Percentiles rank a stretch among this genome's conserved stretches.
Evolutionary conservation across 2,113 vertebrate species (phyloP).

Genomic region (Ahaetulla prasina): DNA sequence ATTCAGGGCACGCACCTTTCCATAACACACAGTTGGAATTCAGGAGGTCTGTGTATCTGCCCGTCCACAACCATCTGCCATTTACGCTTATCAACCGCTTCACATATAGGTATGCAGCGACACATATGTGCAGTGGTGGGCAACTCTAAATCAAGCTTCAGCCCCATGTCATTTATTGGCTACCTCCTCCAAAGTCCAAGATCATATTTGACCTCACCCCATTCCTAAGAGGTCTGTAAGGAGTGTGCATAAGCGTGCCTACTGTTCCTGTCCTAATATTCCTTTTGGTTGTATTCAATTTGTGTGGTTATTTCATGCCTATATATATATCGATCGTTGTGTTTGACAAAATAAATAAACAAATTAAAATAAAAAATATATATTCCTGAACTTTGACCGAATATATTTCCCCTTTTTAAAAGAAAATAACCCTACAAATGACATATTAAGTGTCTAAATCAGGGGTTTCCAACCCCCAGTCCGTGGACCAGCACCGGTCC

Average conservation of each 20-base stretch:
- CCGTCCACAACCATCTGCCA: not conserved
- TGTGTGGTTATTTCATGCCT: too few relatives aligned
- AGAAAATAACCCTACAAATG: not conserved
- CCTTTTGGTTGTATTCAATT: too few relatives aligned
- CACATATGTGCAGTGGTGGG: not conserved
- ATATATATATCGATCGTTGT: too few relatives aligned
- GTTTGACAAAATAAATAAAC: too few relatives aligned
- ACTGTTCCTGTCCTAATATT: too few relatives aligned
- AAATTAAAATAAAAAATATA: too few relatives aligned
- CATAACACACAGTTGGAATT: not conserved
- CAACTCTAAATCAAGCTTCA: not conserved
- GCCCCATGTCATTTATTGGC: not conserved
- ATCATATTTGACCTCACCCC: too few relatives aligned
- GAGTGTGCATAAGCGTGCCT: too few relatives aligned
- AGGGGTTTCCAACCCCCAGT: too few relatives aligned
- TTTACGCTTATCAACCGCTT: not conserved
- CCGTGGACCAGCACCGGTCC: too few relatives aligned
- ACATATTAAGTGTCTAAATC: not conserved
- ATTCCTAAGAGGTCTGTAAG: too few relatives aligned
- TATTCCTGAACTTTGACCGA: not conserved
- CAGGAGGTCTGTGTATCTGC: not conserved
- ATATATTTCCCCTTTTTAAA: not conserved
- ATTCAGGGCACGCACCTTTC: not conserved
- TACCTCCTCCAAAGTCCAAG: not conserved
- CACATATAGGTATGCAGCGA: not conserved